Percentiles rank a stretch among this genome's conserved stretches.
These are phyloP conservation scores for Tridacna crocea DNA, from an alignment of 2,888 invertebrate species.

Conservation along the genomic window DNA sequence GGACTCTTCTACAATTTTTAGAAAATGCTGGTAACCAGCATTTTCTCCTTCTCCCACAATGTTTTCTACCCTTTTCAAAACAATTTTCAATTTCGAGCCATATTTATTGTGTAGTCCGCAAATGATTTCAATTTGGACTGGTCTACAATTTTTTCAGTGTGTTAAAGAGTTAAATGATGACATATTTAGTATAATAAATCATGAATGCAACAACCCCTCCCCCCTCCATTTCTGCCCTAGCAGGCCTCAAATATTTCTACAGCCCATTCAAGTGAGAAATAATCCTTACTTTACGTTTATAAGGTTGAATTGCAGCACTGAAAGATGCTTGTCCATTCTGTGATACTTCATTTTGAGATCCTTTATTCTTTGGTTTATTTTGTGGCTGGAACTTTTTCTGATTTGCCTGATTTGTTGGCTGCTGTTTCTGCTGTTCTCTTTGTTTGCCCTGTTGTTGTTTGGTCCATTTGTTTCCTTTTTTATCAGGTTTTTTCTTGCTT, in stretches of 20 bases:
- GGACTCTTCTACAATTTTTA: neutral
- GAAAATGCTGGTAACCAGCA: neutral
- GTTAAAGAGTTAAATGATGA: no score
- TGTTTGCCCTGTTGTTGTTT: constrained; percentile 18
- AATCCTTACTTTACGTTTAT: constrained; percentile 13
- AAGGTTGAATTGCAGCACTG: neutral
- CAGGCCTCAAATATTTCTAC: no score
- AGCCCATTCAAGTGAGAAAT: no score
- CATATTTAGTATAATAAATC: no score
- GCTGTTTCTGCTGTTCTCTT: neutral
- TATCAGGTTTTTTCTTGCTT: constrained; percentile 11
- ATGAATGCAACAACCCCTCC: no score
- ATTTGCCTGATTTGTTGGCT: neutral
- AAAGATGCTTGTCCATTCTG: neutral
- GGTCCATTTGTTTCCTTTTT: constrained; percentile 16
- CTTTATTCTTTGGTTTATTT: neutral
- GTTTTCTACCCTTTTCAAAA: no score
- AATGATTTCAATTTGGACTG: no score
- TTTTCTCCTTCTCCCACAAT: no score
- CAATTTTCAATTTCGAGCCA: no score
- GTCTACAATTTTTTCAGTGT: no score
- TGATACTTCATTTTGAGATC: neutral
- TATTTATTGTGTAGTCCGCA: no score
- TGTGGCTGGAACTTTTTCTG: neutral
- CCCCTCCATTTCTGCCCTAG: no score